These are phyloP conservation scores for Nephotettix cincticeps DNA, from an alignment of 1,140 invertebrate species.

Conservation along the genomic window DNA sequence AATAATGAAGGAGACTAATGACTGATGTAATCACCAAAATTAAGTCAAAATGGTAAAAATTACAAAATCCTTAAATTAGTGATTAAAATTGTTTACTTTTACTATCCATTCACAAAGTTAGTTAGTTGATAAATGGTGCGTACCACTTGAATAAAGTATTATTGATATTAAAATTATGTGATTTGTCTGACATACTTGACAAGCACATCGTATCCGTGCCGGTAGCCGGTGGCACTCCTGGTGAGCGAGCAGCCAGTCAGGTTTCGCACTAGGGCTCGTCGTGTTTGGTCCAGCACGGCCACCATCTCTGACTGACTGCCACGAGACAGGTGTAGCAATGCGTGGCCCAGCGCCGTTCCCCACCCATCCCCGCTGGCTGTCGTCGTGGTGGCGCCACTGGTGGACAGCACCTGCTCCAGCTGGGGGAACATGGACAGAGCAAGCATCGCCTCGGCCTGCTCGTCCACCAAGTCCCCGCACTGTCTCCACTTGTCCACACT, in stretches of 20 bases:
- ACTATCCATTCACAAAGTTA: too few species aligned
- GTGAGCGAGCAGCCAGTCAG: slow-evolving; percentile 53
- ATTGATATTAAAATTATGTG: too few species aligned
- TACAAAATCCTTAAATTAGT: too few species aligned
- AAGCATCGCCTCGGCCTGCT: slow-evolving; percentile 85
- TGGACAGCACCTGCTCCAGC: slow-evolving; percentile 61
- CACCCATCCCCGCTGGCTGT: slow-evolving; percentile 50
- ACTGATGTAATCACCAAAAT: too few species aligned
- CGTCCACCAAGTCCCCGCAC: slow-evolving; percentile 53
- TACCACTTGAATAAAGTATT: too few species aligned
- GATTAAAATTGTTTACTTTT: too few species aligned
- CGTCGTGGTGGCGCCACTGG: slow-evolving; percentile 47
- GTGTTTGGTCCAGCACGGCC: slow-evolving; percentile 50
- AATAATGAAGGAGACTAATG: too few species aligned
- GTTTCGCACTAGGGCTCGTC: slow-evolving; percentile 61
- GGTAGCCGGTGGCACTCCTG: slow-evolving; percentile 66
- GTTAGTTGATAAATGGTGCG: too few species aligned
- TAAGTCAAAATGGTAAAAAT: too few species aligned
- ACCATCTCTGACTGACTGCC: slow-evolving; percentile 48
- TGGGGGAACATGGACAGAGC: slow-evolving; percentile 79
- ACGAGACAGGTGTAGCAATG: slow-evolving; percentile 56
- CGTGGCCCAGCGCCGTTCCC: slow-evolving; percentile 62
- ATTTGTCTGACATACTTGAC: slow-evolving; percentile 66
- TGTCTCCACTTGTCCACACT: neutral
- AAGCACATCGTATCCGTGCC: slow-evolving; percentile 78